Evolutionary conservation across 2,888 invertebrate species (phyloP).

Genomic region (Drosophila neotestacea): DNA sequence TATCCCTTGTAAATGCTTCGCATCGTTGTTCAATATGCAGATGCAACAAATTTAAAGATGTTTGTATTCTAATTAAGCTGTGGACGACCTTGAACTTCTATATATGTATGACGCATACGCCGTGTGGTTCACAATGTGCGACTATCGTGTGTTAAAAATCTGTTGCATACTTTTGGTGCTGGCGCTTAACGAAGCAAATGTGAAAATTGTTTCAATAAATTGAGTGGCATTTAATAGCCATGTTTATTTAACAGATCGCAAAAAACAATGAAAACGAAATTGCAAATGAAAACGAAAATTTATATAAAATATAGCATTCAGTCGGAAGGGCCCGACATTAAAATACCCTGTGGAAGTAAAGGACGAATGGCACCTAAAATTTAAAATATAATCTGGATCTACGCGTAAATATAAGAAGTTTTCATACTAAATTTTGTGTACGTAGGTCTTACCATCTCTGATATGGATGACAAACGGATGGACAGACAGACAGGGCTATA

Average conservation of each 20-base stretch:
- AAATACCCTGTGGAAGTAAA: neutral
- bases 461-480: no score
- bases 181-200: slow-evolving; percentile 7
- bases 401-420: no score
- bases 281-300: slow-evolving; percentile 30
- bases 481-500: no score
- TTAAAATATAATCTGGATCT: no score
- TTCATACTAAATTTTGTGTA: no score
- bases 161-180: slow-evolving; percentile 63
- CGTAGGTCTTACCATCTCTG: no score
- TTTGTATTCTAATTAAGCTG: slow-evolving; percentile 29
- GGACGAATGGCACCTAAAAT: no score
- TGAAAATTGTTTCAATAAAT: slow-evolving; percentile 26
- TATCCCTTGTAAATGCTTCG: neutral
- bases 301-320: no score
- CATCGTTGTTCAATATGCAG: slow-evolving; percentile 1
- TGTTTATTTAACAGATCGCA: slow-evolving; percentile 26
- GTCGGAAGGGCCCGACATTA: no score
- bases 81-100: slow-evolving; percentile 55
- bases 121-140: slow-evolving; percentile 3
- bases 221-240: slow-evolving; percentile 41
- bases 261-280: slow-evolving; percentile 22
- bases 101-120: slow-evolving; percentile 23
- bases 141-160: neutral
- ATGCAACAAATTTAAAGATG: neutral